Evolutionary conservation across 2,113 vertebrate genomes (phyloP).

Genomic region (Odobenus rosmarus): DNA sequence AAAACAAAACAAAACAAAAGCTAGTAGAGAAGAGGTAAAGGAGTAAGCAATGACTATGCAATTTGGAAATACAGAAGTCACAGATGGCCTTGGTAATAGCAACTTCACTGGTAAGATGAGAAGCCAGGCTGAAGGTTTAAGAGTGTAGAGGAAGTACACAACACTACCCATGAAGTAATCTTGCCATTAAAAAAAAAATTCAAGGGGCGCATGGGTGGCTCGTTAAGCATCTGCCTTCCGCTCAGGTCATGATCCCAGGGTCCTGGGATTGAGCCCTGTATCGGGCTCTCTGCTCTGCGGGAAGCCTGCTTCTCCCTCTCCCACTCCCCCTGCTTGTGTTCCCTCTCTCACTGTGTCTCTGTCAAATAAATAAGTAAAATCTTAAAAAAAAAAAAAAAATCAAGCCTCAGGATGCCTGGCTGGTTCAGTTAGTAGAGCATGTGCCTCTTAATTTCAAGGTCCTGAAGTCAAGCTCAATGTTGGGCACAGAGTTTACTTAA

Average conservation of each 20-base stretch:
- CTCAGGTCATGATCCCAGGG: neutral
- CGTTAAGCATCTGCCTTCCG: neutral
- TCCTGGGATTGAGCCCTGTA: neutral
- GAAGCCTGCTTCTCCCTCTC: neutral
- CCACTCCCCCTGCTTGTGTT: neutral
- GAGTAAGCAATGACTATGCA: neutral
- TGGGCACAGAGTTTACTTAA: neutral
- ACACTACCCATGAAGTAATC: neutral
- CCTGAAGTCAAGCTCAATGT: too few species aligned
- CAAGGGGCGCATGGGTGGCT: neutral
- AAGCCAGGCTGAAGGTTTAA: constrained; percentile 21
- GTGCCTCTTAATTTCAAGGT: too few species aligned
- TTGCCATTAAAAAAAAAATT: neutral
- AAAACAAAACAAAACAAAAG: neutral
- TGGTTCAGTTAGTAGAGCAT: too few species aligned
- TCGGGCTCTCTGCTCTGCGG: neutral
- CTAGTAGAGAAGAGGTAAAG: neutral
- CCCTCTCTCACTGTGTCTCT: neutral
- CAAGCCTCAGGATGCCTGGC: neutral
- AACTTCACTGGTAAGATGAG: neutral
- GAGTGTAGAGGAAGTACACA: neutral
- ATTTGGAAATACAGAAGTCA: neutral
- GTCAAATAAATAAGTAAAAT: neutral
- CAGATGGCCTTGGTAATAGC: neutral
- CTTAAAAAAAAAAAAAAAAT: neutral